Evolutionary conservation across 2,113 vertebrate species (phyloP).

Genomic region (Chitala chitala): DNA sequence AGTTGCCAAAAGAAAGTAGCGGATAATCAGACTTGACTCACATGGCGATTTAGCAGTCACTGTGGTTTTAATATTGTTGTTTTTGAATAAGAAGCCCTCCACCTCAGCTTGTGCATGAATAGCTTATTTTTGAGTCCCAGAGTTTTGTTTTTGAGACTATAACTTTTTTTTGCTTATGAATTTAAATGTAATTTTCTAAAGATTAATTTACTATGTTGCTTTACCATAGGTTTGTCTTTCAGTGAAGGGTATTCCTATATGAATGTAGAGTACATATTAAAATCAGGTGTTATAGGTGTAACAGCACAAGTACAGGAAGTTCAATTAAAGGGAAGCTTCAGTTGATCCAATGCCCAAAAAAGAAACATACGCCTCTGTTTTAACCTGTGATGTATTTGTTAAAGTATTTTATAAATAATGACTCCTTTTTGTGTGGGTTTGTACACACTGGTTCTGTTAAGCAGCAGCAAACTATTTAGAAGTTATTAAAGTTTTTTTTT

Average conservation of each 20-base stretch:
- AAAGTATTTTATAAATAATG: background rate
- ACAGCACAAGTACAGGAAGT: background rate
- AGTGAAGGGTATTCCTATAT: too few relatives aligned
- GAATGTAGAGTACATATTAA: too few relatives aligned
- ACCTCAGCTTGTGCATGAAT: background rate
- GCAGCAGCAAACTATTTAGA: background rate
- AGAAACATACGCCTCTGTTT: too few relatives aligned
- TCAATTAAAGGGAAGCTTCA: background rate
- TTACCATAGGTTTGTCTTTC: too few relatives aligned
- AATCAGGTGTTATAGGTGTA: too few relatives aligned
- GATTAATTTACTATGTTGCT: too few relatives aligned
- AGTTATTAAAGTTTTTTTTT: too few relatives aligned
- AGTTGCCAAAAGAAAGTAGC: conserved; percentile 37
- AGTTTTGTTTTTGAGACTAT: background rate
- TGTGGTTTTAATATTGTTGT: too few relatives aligned
- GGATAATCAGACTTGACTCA: background rate
- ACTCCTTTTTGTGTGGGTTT: too few relatives aligned
- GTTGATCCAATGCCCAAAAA: too few relatives aligned
- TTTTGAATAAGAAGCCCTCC: background rate
- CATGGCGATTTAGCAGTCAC: too few relatives aligned
- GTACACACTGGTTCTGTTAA: background rate
- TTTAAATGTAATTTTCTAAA: too few relatives aligned
- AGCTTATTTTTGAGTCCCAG: background rate
- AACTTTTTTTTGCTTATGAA: background rate
- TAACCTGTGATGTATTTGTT: background rate